Evolutionary conservation across 2,888 invertebrate genomes (phyloP).

Genomic region (Drosophila vallismaia): DNA sequence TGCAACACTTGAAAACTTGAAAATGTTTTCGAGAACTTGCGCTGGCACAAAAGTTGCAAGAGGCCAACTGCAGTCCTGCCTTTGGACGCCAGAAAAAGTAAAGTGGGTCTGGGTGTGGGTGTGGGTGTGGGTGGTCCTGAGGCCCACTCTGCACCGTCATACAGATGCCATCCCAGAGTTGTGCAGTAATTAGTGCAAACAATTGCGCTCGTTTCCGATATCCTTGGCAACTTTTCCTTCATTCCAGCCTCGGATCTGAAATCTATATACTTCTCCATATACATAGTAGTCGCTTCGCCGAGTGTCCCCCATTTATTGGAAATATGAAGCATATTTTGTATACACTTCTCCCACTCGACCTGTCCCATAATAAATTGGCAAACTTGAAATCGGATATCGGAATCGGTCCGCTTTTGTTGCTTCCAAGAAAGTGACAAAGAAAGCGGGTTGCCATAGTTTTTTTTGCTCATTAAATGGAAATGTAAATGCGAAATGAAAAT

Average conservation of each 20-base stretch:
- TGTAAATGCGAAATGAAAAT: constrained; percentile 44
- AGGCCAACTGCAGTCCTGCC: constrained; percentile 47
- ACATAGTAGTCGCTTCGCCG: neutral
- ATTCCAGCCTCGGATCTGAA: constrained; percentile 12
- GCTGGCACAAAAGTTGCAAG: constrained; percentile 55
- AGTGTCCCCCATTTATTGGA: constrained; percentile 15
- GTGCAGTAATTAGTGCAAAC: constrained; percentile 74
- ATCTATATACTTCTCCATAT: neutral
- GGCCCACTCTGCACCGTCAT: too few relatives aligned
- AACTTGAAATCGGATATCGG: constrained; percentile 65
- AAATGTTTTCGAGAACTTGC: constrained; percentile 70
- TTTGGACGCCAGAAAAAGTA: constrained; percentile 6
- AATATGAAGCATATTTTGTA: constrained; percentile 55
- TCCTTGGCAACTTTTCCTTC: constrained; percentile 47
- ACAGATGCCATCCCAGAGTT: neutral
- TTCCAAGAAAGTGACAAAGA: constrained; percentile 31
- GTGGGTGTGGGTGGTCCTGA: neutral
- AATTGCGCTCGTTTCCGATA: constrained; percentile 66
- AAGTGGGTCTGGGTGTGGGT: neutral
- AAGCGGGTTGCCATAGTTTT: constrained; percentile 52
- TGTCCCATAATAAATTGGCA: constrained; percentile 62
- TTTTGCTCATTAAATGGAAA: constrained; percentile 57
- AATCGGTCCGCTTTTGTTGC: too few relatives aligned
- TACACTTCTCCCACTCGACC: neutral
- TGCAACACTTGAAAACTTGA: constrained; percentile 76